Evolutionary conservation across 2,113 vertebrate species (phyloP).

Genomic region (Muntiacus reevesi): DNA sequence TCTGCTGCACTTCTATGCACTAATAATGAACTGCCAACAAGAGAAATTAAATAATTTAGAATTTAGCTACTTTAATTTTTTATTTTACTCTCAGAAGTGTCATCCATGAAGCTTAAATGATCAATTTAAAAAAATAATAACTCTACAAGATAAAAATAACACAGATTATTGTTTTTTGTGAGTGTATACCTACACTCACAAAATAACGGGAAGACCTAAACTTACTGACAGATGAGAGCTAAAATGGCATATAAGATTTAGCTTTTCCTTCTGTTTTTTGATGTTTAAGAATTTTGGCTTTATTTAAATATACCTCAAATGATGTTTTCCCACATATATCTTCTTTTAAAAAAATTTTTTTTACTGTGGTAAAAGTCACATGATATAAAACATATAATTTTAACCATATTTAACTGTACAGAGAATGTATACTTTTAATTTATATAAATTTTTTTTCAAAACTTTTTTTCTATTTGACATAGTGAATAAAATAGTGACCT

Average conservation of each 20-base stretch:
- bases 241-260: background rate
- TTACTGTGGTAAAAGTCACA: background rate
- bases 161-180: background rate
- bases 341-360: accelerated
- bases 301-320: background rate
- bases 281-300: background rate
- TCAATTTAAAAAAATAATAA: background rate
- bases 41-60: background rate
- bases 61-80: background rate
- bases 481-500: background rate
- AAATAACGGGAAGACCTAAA: background rate
- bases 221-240: background rate
- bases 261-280: background rate
- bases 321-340: background rate
- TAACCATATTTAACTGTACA: background rate
- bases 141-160: background rate
- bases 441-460: slow-evolving; percentile 25
- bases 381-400: background rate
- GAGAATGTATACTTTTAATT: background rate
- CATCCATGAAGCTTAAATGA: background rate
- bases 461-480: background rate
- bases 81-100: background rate
- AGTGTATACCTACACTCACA: background rate
- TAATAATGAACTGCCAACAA: background rate
- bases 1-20: background rate